Evolutionary conservation across 2,888 invertebrate genomes (phyloP), one percentile per base, ranked within the genome.

Genomic region (Xylota sylvarum): DNA sequence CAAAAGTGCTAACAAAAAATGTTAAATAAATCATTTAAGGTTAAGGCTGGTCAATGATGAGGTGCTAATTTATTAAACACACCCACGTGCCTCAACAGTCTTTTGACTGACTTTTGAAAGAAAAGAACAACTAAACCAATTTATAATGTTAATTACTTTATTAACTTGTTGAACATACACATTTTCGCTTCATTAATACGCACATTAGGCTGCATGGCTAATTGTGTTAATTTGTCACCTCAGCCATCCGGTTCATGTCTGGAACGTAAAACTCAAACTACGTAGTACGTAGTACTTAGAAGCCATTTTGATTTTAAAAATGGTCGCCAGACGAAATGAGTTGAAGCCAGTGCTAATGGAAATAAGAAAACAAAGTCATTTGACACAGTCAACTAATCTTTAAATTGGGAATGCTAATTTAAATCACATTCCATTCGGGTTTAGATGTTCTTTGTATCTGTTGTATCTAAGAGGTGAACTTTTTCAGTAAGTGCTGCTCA

Each of bases 171-270:
- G 17, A 17, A 2, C 7, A 9, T 7, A 46, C 0, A 17, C 5
- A 17, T 46, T 46, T 46, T 5, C 43, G 17, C 0, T 7, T 19
- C 46, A 50, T 50, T 23, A 23, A 50, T 3, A 4, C 50, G 9
- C 19, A 23, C 23, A 23, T 50, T 23, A 12, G 50, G 23, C 23
- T 50, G 12, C n/a, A 4, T 19, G 19, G 9, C 5, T 19, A 48
- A 48, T 19, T 48, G 48, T 50, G 50, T 50, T 48, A 48, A 48
- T 48, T 1, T 9, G 48, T 48, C 19, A 19, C 19, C 19, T 48
- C 48, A 19, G 48, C 3, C 2, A 48, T 19, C 19, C 48, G 48
- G 17, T 48, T 50, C 23, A 50, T 12, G 23, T 23, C 23, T 23
- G 23, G 23, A 50, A 50, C 5, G 4, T 10, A 4, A 50, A 50